These are phyloP conservation scores for Gobio gobio DNA, from an alignment of 2,113 vertebrate genomes.

Conservation along the genomic window DNA sequence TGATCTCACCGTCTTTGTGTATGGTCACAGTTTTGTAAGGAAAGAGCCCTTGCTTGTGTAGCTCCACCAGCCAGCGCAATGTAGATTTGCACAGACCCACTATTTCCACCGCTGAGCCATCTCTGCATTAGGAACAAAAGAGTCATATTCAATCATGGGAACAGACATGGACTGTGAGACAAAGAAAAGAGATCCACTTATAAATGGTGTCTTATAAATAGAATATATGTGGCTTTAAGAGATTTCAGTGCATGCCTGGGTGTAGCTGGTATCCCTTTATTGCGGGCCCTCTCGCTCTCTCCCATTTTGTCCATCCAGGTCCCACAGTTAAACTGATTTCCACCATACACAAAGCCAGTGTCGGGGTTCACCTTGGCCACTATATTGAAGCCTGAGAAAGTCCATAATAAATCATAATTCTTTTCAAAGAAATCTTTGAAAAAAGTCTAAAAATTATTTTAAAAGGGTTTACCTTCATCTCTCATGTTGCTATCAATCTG, in stretches of 20 bases:
- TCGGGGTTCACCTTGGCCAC: slow-evolving; percentile 78
- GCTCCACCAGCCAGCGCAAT: slow-evolving; percentile 87
- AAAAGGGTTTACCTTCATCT: slow-evolving; percentile 84
- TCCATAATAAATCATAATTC: not conserved
- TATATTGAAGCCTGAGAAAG: slow-evolving; percentile 85
- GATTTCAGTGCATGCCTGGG: slow-evolving; percentile 73
- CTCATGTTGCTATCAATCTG: slow-evolving; percentile 94
- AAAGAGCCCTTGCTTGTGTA: slow-evolving; percentile 84
- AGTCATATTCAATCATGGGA: not conserved
- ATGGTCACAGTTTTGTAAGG: slow-evolving; percentile 85
- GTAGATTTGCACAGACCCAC: slow-evolving; percentile 92
- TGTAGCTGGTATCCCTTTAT: slow-evolving; percentile 92
- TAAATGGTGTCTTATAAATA: not conserved
- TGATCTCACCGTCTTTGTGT: slow-evolving; percentile 81
- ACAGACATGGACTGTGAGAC: not conserved
- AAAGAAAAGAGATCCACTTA: not conserved
- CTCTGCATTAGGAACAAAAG: slow-evolving; percentile 72
- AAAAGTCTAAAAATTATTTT: not conserved
- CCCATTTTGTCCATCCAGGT: slow-evolving; percentile 99
- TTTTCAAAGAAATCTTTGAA: not conserved
- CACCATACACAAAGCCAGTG: slow-evolving; percentile 93
- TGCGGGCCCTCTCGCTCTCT: slow-evolving; percentile 88
- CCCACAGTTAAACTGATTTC: slow-evolving; percentile 94
- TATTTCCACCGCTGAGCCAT: slow-evolving; percentile 95
- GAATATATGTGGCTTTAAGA: not conserved